A percentile compares a stretch with the other conserved stretches of the same genome.
phyloP scores from a whole-genome alignment of 2,113 vertebrate genomes.

The Formicarius rufipectus region DNA sequence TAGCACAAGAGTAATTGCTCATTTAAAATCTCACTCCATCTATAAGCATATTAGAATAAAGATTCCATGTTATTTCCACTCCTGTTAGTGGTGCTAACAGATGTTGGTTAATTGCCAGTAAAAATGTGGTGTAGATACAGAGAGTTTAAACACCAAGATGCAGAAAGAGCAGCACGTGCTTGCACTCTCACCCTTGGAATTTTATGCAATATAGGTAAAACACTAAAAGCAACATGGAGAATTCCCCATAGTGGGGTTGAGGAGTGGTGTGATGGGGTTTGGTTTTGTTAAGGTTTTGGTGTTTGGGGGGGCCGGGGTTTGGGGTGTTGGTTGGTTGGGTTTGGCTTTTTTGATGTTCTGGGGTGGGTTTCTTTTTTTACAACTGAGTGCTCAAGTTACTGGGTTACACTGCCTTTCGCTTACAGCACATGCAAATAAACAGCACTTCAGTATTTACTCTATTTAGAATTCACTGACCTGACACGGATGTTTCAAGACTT shows the following conservation, averaged over 20 bases:
- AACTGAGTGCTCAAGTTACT: background rate
- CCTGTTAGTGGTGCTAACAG: background rate
- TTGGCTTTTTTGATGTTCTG: background rate
- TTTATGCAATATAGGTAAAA: background rate
- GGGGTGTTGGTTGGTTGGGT: too few relatives aligned
- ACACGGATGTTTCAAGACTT: background rate
- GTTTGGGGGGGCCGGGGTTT: background rate
- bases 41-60: background rate
- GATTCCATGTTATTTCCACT: background rate
- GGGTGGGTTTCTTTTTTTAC: fast-evolving
- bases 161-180: fast-evolving
- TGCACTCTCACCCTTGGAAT: background rate
- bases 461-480: background rate
- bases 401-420: background rate
- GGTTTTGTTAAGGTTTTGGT: background rate
- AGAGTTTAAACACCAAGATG: background rate
- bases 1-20: background rate
- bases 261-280: background rate
- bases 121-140: fast-evolving
- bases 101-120: background rate
- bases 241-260: background rate
- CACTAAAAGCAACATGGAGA: background rate
- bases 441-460: background rate
- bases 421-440: background rate
- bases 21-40: background rate